Percentiles rank a stretch among this genome's conserved stretches.
Conservation (phyloP, 2,888 invertebrate species). For the Himalopsyche japonica region DNA sequence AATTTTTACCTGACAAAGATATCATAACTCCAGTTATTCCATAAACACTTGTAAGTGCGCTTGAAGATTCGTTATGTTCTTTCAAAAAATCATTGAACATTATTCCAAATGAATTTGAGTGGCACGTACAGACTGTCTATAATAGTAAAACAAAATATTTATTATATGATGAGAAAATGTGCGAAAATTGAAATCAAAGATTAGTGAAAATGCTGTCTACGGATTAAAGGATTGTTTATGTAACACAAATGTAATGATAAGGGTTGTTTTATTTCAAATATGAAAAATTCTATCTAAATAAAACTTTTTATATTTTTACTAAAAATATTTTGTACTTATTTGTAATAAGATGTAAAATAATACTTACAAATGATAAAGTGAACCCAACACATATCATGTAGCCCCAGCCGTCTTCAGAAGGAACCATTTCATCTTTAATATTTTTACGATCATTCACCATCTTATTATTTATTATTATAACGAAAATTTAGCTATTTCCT, state of each 20-base stretch:
- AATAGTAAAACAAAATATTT: constrained; percentile 31
- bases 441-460: background rate
- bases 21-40: constrained; percentile 56
- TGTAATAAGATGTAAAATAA: background rate
- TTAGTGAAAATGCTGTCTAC: no score
- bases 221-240: no score
- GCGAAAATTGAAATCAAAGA: no score
- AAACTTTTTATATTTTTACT: no score
- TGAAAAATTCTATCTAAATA: no score
- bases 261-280: no score
- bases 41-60: constrained; percentile 61
- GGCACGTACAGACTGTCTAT: constrained; percentile 61
- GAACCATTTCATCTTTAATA: constrained; percentile 45
- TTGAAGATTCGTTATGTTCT: constrained; percentile 60
- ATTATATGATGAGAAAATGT: no score
- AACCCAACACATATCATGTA: constrained; percentile 69
- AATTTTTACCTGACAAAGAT: constrained; percentile 49
- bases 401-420: constrained; percentile 76
- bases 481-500: no score
- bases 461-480: background rate
- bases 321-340: constrained; percentile 18
- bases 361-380: constrained; percentile 67
- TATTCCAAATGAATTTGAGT: constrained; percentile 61
- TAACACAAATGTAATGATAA: no score
- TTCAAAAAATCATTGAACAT: constrained; percentile 63